Evolutionary conservation across 2,113 vertebrate species (phyloP).

Genomic region (Pterocles orientalis): DNA sequence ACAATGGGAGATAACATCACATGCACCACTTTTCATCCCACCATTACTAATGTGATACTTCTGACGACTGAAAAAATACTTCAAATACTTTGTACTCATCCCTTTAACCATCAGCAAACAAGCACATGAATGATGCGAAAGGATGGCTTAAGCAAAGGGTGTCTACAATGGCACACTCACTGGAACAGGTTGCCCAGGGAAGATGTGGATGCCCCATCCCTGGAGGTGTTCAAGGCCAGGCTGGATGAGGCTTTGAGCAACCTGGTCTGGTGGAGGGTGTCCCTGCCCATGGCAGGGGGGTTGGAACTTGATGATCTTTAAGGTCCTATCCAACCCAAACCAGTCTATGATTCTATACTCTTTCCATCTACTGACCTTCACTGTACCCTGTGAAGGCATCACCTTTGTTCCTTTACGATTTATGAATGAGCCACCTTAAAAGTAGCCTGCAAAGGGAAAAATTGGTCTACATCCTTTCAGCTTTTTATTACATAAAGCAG

Average conservation of each 20-base stretch:
- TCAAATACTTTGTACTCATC: background rate
- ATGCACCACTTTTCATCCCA: background rate
- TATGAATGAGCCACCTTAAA: background rate
- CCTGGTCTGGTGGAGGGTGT: too few relatives aligned
- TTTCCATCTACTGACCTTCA: background rate
- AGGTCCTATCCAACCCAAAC: too few relatives aligned
- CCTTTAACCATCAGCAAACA: background rate
- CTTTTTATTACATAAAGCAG: background rate
- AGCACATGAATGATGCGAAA: background rate
- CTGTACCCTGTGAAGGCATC: background rate
- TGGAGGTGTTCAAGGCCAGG: too few relatives aligned
- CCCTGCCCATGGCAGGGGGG: too few relatives aligned
- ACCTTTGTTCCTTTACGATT: background rate
- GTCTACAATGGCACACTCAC: background rate
- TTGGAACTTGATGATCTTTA: too few relatives aligned
- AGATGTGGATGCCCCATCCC: too few relatives aligned
- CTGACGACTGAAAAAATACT: background rate
- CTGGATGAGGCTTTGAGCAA: too few relatives aligned
- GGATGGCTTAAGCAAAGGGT: background rate
- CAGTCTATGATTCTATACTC: too few relatives aligned
- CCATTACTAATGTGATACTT: background rate
- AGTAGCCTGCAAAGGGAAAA: background rate
- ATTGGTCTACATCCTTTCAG: background rate
- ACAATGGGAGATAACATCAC: rapidly evolving
- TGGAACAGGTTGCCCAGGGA: background rate